Evolutionary conservation across 1,140 invertebrate genomes (phyloP).

Genomic region (Diorhabda carinulata): DNA sequence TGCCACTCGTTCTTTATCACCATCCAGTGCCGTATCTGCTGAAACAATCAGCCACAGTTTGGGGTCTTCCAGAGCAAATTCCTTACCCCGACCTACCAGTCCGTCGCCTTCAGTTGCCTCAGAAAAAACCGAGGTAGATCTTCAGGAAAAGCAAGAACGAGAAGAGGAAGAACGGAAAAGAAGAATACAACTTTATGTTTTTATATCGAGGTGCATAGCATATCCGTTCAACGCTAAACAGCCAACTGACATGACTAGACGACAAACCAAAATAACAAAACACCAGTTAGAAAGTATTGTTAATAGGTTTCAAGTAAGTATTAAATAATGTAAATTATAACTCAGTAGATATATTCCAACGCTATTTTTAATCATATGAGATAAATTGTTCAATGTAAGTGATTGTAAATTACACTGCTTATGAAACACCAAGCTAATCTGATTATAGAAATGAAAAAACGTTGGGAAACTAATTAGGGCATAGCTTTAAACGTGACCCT

Average conservation of each 20-base stretch:
- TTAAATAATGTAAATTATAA: background rate
- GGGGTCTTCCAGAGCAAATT: slow-evolving; percentile 51
- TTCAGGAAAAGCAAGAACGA: slow-evolving; percentile 77
- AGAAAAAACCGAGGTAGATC: slow-evolving; percentile 68
- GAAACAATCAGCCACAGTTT: slow-evolving; percentile 57
- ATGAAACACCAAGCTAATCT: no score
- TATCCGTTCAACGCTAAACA: slow-evolving; percentile 99
- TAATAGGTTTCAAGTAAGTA: slow-evolving; percentile 83
- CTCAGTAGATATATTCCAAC: no score
- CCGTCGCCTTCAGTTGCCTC: slow-evolving; percentile 78
- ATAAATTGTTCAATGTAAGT: no score
- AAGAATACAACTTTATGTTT: slow-evolving; percentile 95
- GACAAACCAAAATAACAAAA: slow-evolving; percentile 91
- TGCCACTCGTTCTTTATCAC: slow-evolving; percentile 54
- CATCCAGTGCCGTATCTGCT: slow-evolving; percentile 60
- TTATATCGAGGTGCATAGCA: slow-evolving; percentile 95
- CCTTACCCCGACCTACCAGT: slow-evolving; percentile 71
- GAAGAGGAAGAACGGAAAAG: slow-evolving; percentile 91
- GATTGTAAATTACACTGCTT: no score
- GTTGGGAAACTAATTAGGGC: no score
- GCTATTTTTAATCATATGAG: no score
- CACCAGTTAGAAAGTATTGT: slow-evolving; percentile 94
- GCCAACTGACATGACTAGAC: slow-evolving; percentile 92
- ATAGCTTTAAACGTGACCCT: no score
- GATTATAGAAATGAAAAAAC: no score